Conservation (phyloP, 30 jellyfish, hydroid and myxozoan species). For the Haliclystus octoradiatus region DNA sequence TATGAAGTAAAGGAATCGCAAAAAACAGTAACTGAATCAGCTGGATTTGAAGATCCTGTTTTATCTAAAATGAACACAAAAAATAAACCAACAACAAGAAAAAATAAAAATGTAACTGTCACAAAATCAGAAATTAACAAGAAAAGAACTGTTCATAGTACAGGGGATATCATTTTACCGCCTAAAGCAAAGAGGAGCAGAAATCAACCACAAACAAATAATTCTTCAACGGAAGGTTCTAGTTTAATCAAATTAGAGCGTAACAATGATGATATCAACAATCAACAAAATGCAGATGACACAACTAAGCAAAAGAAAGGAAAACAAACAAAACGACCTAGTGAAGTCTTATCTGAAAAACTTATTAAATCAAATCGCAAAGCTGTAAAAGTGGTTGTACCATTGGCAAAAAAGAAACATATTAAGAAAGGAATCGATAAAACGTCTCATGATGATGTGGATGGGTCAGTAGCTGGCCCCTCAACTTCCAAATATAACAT, state of each 20-base stretch:
- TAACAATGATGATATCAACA: not conserved
- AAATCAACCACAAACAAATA: no score
- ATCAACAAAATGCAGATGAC: not conserved
- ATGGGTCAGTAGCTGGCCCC: not conserved
- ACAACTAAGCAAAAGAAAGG: not conserved
- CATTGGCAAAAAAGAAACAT: no score
- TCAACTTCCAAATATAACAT: slow-evolving; percentile 11
- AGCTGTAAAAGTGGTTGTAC: no score
- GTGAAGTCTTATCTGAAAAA: not conserved
- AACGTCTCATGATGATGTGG: not conserved
- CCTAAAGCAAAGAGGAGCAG: no score
- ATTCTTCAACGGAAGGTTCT: no score
- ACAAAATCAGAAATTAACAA: not conserved
- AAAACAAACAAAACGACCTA: not conserved
- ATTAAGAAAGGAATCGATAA: no score
- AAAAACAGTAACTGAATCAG: not conserved
- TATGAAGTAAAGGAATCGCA: not conserved
- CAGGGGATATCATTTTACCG: not conserved
- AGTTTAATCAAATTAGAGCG: no score
- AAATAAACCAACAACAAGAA: not conserved
- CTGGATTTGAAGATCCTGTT: not conserved
- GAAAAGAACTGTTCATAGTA: slow-evolving; percentile 1
- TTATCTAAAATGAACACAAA: not conserved
- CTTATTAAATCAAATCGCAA: not conserved
- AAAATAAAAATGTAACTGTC: not conserved